phyloP scores from a whole-genome alignment of 1,140 invertebrate species.

The Zaprionus capensis region DNA sequence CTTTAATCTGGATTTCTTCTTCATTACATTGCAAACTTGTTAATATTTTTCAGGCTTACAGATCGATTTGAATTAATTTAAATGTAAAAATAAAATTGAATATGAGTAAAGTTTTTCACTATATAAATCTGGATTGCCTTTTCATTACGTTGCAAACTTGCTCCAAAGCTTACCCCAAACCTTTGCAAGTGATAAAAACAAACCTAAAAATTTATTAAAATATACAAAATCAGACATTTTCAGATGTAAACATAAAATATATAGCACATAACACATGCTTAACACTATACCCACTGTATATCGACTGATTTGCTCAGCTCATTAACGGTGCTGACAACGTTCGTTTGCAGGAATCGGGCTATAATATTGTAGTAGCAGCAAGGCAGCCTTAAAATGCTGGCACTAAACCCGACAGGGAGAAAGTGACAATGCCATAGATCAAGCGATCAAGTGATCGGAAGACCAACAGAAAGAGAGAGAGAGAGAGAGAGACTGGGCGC shows the following conservation, averaged over 20 bases:
- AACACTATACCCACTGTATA: background rate
- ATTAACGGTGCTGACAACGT: background rate
- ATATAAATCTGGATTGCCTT: background rate
- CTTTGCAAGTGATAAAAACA: no score
- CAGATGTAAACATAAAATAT: background rate
- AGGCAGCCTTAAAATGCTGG: background rate
- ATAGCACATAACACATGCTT: background rate
- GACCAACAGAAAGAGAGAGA: background rate
- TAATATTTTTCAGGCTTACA: no score
- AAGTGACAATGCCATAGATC: conserved; percentile 13
- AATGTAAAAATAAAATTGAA: no score
- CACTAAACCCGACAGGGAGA: conserved; percentile 2
- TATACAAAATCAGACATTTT: background rate
- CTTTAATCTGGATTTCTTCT: no score
- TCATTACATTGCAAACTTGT: no score
- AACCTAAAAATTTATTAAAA: background rate
- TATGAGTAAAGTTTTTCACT: no score
- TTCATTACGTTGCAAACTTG: background rate
- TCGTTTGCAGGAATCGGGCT: background rate
- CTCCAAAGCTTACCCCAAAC: background rate
- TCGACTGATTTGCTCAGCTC: background rate
- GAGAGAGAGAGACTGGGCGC: conserved; percentile 1
- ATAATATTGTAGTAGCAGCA: background rate
- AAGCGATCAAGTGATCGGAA: background rate
- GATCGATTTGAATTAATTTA: no score